Percentiles rank a stretch among this genome's conserved stretches.
phyloP scores from a whole-genome alignment of 1,140 invertebrate species.

The Temnothorax longispinosus region DNA sequence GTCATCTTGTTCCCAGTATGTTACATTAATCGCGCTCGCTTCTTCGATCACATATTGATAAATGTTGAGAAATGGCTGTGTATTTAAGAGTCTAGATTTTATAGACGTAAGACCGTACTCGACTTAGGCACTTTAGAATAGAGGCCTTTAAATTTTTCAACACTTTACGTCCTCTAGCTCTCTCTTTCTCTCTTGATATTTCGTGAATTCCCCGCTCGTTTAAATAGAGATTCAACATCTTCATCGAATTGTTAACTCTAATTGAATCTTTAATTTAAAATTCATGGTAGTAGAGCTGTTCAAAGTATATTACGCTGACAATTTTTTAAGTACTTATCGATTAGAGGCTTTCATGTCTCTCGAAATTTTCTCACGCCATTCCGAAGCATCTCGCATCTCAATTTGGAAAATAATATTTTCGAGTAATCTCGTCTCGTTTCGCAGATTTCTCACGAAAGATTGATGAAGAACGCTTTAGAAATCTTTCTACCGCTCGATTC shows the following conservation, averaged over 20 bases:
- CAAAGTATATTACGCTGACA: background rate
- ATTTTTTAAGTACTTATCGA: background rate
- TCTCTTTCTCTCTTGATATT: conserved; percentile 25
- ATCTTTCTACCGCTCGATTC: background rate
- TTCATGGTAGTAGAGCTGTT: background rate
- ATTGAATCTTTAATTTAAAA: conserved; percentile 4
- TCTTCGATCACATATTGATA: conserved; percentile 22
- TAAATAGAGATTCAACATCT: background rate
- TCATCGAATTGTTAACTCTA: background rate
- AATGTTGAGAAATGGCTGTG: conserved; percentile 58
- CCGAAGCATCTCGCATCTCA: background rate
- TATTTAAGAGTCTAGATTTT: conserved; percentile 49
- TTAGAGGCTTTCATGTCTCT: background rate
- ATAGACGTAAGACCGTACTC: conserved; percentile 36
- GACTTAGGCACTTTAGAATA: conserved; percentile 1
- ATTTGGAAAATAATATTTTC: background rate
- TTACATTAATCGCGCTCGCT: conserved; percentile 28
- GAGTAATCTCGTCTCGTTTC: background rate
- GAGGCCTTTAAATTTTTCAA: background rate
- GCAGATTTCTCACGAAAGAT: background rate
- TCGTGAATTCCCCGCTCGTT: background rate
- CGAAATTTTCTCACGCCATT: background rate
- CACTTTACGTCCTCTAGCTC: background rate
- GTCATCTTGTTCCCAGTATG: background rate
- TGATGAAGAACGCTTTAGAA: background rate